phyloP scores from a whole-genome alignment of 2,888 invertebrate species.

The Schizaphis graminum region DNA sequence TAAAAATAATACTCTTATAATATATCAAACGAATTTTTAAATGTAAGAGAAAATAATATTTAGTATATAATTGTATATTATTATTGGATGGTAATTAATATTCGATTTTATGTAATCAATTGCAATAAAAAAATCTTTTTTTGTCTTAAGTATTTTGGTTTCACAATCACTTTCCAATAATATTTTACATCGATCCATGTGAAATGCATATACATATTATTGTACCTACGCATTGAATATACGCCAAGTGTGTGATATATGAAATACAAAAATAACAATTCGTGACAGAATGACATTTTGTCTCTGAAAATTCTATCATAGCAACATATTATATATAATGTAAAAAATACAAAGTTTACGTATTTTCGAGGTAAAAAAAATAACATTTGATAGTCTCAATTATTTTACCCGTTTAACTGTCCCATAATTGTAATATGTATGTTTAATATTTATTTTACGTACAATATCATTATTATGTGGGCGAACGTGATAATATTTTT shows the following conservation, averaged over 20 bases:
- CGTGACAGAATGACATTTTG: neutral
- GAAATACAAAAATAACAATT: neutral
- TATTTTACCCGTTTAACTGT: neutral
- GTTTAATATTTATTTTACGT: neutral
- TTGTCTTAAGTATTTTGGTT: neutral
- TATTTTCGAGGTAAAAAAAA: neutral
- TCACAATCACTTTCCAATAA: neutral
- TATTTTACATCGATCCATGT: neutral
- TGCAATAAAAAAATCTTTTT: neutral
- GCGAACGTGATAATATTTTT: neutral
- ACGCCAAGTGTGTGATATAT: neutral
- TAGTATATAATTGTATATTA: neutral
- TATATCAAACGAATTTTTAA: neutral
- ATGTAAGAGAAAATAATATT: neutral
- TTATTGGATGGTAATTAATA: neutral
- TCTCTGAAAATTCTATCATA: neutral
- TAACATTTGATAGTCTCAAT: neutral
- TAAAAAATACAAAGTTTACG: neutral
- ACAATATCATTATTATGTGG: neutral
- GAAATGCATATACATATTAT: neutral
- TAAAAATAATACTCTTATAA: neutral
- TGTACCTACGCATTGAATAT: neutral
- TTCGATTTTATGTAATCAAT: neutral
- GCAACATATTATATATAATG: too few species aligned
- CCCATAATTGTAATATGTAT: neutral